These are phyloP conservation scores for Silurus meridionalis DNA, from an alignment of 2,113 vertebrate species.

Conservation along the genomic window DNA sequence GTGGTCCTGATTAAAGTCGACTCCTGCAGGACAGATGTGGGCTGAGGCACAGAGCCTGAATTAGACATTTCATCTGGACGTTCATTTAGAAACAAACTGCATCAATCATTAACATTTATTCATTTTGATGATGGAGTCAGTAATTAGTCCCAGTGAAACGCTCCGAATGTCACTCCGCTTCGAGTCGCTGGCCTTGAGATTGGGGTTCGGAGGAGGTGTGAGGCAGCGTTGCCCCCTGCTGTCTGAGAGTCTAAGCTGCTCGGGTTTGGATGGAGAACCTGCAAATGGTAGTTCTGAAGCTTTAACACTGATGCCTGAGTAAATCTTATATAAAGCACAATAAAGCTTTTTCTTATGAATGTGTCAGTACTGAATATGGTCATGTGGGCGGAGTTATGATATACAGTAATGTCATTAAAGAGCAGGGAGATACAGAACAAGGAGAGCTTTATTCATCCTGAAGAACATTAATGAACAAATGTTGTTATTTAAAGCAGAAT, in stretches of 20 bases:
- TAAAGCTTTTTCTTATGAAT: neutral
- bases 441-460: neutral
- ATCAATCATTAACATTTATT: constrained; percentile 72
- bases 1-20: too few species aligned
- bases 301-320: neutral
- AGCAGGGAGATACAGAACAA: neutral
- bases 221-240: constrained; percentile 68
- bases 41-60: constrained; percentile 36
- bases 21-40: constrained; percentile 45
- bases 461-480: neutral
- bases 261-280: neutral
- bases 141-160: constrained; percentile 77
- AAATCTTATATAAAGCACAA: neutral
- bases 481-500: neutral
- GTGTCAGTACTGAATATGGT: neutral
- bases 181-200: constrained; percentile 36
- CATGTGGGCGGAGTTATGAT: neutral
- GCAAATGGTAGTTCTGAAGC: neutral
- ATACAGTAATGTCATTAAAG: neutral
- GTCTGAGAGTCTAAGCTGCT: constrained; percentile 26
- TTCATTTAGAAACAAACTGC: constrained; percentile 62
- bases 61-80: constrained; percentile 59
- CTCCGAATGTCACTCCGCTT: constrained; percentile 29
- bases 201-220: neutral
- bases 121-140: constrained; percentile 67